A percentile compares a stretch with the other conserved stretches of the same genome.
phyloP scores from a whole-genome alignment of 2,113 vertebrate genomes.

The Tapirus terrestris region DNA sequence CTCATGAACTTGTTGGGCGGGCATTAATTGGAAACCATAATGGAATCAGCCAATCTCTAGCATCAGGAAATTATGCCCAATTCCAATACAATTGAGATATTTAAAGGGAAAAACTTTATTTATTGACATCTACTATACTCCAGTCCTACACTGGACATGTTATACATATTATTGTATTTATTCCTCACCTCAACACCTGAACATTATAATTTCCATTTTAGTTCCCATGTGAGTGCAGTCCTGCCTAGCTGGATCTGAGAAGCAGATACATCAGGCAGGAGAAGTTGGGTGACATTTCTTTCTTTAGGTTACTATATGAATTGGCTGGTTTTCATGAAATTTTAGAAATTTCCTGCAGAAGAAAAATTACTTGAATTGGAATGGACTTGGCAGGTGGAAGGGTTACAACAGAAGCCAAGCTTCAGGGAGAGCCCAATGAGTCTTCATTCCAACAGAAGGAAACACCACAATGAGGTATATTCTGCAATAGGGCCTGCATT shows the following conservation, averaged over 20 bases:
- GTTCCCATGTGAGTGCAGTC: not conserved
- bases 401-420: not conserved
- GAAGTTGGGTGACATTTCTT: not conserved
- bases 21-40: slow-evolving; percentile 25
- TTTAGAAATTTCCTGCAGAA: slow-evolving; percentile 44
- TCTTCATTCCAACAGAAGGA: not conserved
- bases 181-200: not conserved
- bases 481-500: not conserved
- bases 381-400: not conserved
- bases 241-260: not conserved
- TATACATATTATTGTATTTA: not conserved
- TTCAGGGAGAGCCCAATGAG: not conserved
- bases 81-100: not conserved
- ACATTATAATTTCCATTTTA: not conserved
- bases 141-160: not conserved
- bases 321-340: not conserved
- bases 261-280: not conserved
- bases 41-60: not conserved
- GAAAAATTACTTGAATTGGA: slow-evolving; percentile 25
- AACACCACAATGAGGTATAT: not conserved
- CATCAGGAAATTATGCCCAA: not conserved
- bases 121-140: not conserved
- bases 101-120: not conserved
- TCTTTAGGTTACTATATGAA: not conserved
- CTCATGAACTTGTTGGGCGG: not conserved